Base-by-base conservation (phyloP, 1,140 invertebrate genomes). In the Platorchestia sp. region DNA sequence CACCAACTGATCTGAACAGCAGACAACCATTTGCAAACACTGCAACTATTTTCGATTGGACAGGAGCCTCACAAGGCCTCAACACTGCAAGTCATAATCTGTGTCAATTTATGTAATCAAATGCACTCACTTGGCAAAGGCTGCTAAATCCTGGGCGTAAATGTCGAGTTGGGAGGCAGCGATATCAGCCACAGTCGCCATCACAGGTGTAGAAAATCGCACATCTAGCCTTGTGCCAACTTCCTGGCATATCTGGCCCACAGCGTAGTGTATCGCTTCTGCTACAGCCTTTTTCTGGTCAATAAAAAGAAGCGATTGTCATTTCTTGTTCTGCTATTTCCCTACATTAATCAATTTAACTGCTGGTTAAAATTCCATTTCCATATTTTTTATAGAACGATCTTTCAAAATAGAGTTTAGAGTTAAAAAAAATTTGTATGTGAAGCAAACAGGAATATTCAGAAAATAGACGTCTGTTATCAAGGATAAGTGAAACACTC, bases 181-280 rank as follows among this genome's bases (percentile, higher is more conserved):
- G 91, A 93, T 45, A 36, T 93, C 45, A 16, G 91, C 43, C 10
- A 93, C 44, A n/a, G 91, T 47, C 40, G 91, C 91, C 91, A 93
- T 93, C 7, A 93, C 91, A 16, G 41, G 36, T 10, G 43, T 10
- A 10, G 91, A 45, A 40, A 93, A 93, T 41, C 36, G 41, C 40
- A 93, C 91, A 3, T 40, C 44, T 14, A 93, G 43, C 10, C 44
- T 47, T 22, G 43, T 36, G 0, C 91, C 91, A 5, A 93, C 91
- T 40, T 93, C 91, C 47, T 93, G 44, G 40, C 91, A 93, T 93
- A 93, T 93, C 40, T 93, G 91, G 3, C 91, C 91, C 41, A 93
- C 91, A 6, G 45, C 10, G 91, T 93, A 93, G 45, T 93, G 91
- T 16, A 93, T 47, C 36, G 91, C 91, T 93, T 93, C 91, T 10